These are phyloP conservation scores for Sebastes fasciatus DNA, from an alignment of 2,113 vertebrate species.

Conservation along the genomic window DNA sequence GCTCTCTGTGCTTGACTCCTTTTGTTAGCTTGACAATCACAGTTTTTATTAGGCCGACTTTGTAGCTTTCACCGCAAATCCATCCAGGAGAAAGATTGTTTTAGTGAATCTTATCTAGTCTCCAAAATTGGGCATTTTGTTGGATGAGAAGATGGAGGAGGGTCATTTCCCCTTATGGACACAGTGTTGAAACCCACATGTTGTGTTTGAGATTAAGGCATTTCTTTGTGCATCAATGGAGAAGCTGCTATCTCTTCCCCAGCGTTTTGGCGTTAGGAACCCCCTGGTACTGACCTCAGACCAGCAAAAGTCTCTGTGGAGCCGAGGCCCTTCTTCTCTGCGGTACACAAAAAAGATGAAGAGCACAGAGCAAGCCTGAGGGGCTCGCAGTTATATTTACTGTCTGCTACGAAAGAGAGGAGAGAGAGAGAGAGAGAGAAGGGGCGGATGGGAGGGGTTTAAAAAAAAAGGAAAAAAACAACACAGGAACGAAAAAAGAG, in stretches of 20 bases:
- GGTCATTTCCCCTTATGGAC: slow-evolving; percentile 43
- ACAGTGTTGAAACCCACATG: slow-evolving; percentile 15
- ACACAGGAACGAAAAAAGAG: slow-evolving; percentile 68
- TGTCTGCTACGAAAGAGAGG: slow-evolving; percentile 68
- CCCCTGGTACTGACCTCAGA: slow-evolving; percentile 50
- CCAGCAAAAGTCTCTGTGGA: slow-evolving; percentile 35
- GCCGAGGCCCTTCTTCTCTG: slow-evolving; percentile 53
- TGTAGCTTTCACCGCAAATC: slow-evolving; percentile 19
- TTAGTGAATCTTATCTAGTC: background rate
- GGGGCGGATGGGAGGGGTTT: slow-evolving; percentile 61
- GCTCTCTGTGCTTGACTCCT: slow-evolving; percentile 35
- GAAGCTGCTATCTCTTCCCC: background rate
- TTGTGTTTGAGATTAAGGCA: slow-evolving; percentile 33
- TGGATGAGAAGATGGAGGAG: slow-evolving; percentile 11
- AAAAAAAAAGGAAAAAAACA: slow-evolving; percentile 49
- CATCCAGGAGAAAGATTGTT: slow-evolving; percentile 4
- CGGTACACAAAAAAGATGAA: slow-evolving; percentile 57
- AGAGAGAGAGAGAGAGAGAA: slow-evolving; percentile 45
- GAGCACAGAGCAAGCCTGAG: slow-evolving; percentile 68
- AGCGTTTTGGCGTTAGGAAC: slow-evolving; percentile 25
- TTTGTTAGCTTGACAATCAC: slow-evolving; percentile 30
- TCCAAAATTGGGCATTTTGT: slow-evolving; percentile 60
- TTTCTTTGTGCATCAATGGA: slow-evolving; percentile 10
- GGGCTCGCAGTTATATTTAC: slow-evolving; percentile 75
- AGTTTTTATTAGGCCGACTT: slow-evolving; percentile 3